These are phyloP conservation scores for Aspidiotus destructor DNA, from an alignment of 2,888 invertebrate species.

Conservation along the genomic window DNA sequence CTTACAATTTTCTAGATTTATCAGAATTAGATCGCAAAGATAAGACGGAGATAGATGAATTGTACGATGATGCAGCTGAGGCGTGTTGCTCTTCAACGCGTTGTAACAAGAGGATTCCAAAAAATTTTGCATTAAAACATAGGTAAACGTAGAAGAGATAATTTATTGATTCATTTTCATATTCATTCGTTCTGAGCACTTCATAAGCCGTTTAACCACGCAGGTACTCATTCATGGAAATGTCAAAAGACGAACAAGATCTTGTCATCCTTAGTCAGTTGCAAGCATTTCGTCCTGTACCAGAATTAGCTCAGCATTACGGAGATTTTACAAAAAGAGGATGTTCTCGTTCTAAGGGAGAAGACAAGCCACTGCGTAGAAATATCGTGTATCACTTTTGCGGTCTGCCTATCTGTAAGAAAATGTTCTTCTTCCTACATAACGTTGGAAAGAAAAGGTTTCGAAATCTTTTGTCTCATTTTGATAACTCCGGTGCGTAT, in stretches of 20 bases:
- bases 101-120: not conserved
- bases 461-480: not conserved
- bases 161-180: not conserved
- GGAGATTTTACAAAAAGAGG: not conserved
- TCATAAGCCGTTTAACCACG: too few relatives aligned
- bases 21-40: not conserved
- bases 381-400: not conserved
- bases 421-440: not conserved
- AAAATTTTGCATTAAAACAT: slow-evolving; percentile 1
- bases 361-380: not conserved
- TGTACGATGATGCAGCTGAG: not conserved
- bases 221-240: not conserved
- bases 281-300: not conserved
- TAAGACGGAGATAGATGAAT: not conserved
- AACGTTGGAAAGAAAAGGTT: not conserved
- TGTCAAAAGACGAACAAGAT: not conserved
- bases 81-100: not conserved
- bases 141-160: not conserved
- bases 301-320: not conserved
- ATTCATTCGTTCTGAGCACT: not conserved
- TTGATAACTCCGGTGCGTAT: not conserved
- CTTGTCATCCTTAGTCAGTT: slow-evolving; percentile 1
- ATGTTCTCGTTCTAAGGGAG: not conserved
- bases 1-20: not conserved
- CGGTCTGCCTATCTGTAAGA: not conserved